phyloP scores from a whole-genome alignment of 2,888 invertebrate genomes.

The Lapara coniferarum region DNA sequence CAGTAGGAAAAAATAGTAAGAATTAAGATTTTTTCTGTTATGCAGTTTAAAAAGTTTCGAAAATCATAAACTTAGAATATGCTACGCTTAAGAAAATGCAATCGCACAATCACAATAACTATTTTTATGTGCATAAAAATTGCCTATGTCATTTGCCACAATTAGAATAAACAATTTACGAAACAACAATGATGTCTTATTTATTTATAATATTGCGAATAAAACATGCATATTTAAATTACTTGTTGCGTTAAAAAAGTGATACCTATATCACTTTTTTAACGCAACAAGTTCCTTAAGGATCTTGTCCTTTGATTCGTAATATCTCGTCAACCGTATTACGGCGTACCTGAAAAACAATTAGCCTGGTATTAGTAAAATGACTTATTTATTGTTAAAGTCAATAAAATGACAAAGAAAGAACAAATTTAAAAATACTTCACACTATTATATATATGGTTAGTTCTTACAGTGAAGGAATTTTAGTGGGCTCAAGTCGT shows the following conservation, averaged over 20 bases:
- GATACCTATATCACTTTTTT: conserved; percentile 32
- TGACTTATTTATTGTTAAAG: neutral
- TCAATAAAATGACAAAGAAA: neutral
- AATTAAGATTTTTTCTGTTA: too few species aligned
- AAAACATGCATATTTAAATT: conserved; percentile 5
- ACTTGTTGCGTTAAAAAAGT: too few species aligned
- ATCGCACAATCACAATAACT: too few species aligned
- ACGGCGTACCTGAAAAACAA: conserved; percentile 86
- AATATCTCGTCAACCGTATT: conserved; percentile 89
- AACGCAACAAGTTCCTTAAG: conserved; percentile 57
- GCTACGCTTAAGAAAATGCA: too few species aligned
- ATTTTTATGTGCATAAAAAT: too few species aligned
- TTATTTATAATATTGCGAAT: conserved; percentile 1
- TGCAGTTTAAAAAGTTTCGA: too few species aligned
- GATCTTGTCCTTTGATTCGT: conserved; percentile 85
- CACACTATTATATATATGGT: too few species aligned
- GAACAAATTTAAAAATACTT: too few species aligned
- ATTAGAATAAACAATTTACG: neutral
- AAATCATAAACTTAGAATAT: too few species aligned
- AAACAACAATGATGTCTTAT: neutral
- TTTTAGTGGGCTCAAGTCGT: too few species aligned
- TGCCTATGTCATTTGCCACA: neutral
- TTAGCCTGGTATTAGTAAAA: conserved; percentile 33
- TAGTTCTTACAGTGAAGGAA: too few species aligned
- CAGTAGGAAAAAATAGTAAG: too few species aligned